phyloP scores from a whole-genome alignment of 1,140 invertebrate genomes.

The Pentalonia nigronervosa region DNA sequence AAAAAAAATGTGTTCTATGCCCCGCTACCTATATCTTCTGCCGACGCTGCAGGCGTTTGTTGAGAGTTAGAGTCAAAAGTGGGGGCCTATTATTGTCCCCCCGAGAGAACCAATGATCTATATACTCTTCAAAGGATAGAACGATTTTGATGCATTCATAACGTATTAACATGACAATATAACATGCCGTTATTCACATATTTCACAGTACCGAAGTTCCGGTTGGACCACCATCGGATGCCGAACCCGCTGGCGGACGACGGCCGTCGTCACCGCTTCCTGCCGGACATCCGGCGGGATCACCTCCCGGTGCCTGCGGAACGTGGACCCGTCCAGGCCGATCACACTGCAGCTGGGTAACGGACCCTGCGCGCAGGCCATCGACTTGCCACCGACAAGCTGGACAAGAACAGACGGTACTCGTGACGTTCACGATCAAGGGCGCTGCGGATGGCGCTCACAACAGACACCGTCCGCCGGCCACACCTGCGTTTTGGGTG shows the following conservation, averaged over 20 bases:
- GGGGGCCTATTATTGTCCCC: no score
- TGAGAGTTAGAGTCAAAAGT: no score
- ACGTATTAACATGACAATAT: not conserved
- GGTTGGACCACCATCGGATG: constrained; percentile 78
- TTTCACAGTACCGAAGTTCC: constrained; percentile 69
- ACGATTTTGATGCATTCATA: not conserved
- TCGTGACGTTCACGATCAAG: constrained; percentile 87
- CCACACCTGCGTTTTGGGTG: not conserved
- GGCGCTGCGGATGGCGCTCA: constrained; percentile 63
- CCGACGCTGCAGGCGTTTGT: no score
- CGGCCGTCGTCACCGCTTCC: constrained; percentile 64
- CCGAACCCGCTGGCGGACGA: constrained; percentile 67
- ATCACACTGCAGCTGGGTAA: constrained; percentile 80
- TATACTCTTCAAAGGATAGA: no score
- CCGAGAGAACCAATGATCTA: no score
- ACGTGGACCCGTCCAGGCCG: constrained; percentile 63
- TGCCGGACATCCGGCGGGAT: constrained; percentile 67
- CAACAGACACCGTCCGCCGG: not conserved
- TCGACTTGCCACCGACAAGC: constrained; percentile 81
- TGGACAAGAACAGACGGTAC: constrained; percentile 87
- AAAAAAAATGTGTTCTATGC: not conserved
- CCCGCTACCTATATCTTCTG: no score
- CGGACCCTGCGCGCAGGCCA: constrained; percentile 81
- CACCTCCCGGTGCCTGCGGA: constrained; percentile 60
- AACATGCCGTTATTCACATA: not conserved